Percentiles rank a stretch among this genome's conserved stretches.
Evolutionary conservation across 2,888 invertebrate species (phyloP).

Genomic region (Eupithecia exiguata): DNA sequence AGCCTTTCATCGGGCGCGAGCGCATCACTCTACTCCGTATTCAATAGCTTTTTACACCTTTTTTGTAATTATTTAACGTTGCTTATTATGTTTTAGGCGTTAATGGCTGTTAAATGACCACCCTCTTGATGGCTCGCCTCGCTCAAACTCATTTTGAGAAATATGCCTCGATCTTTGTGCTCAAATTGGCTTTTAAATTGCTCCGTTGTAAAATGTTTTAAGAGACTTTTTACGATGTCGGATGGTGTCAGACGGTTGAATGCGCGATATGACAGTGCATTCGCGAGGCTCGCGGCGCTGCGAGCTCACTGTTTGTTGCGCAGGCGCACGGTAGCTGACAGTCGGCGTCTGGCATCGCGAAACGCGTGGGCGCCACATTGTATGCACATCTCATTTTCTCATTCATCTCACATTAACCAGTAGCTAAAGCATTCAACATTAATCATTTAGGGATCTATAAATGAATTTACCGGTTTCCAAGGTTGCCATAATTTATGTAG

Average conservation of each 20-base stretch:
- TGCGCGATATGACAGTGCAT: constrained; percentile 45
- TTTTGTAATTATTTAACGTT: constrained; percentile 77
- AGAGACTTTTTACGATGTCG: constrained; percentile 43
- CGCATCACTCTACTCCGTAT: constrained; percentile 71
- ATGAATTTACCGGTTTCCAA: constrained; percentile 22
- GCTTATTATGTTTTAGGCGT: constrained; percentile 77
- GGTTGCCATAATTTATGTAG: constrained; percentile 21
- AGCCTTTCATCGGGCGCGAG: constrained; percentile 76
- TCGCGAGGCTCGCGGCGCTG: constrained; percentile 32
- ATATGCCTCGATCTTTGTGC: constrained; percentile 55
- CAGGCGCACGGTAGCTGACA: constrained; percentile 72
- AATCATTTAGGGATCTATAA: constrained; percentile 60
- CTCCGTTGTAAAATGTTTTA: constrained; percentile 55
- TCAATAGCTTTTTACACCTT: constrained; percentile 76
- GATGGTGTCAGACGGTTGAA: constrained; percentile 43
- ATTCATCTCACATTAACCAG: constrained; percentile 68
- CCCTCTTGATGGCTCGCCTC: constrained; percentile 67
- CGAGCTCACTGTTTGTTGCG: constrained; percentile 30
- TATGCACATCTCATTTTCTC: constrained; percentile 74
- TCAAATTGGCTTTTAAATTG: constrained; percentile 62
- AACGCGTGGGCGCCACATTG: constrained; percentile 71
- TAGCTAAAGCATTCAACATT: constrained; percentile 67
- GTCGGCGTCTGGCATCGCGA: constrained; percentile 61
- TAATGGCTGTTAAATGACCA: constrained; percentile 77
- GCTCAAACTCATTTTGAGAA: constrained; percentile 59